Conservation (phyloP, 1,140 invertebrate genomes). For the Drosophila seguyi region DNA sequence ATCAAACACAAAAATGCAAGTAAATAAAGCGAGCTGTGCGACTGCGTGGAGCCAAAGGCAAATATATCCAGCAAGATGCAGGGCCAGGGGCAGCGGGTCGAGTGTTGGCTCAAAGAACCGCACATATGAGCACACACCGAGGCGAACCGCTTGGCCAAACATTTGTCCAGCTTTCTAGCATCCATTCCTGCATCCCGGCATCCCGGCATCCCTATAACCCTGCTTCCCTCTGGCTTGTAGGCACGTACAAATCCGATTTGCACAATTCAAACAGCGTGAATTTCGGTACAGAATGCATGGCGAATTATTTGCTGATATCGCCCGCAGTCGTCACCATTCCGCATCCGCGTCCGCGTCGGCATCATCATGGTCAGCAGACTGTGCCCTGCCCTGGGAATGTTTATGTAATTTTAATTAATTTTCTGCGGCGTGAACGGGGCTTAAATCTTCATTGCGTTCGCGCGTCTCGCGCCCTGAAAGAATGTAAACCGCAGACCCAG, state of each 20-base stretch:
- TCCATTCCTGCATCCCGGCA: conserved; percentile 4
- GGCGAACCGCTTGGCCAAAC: conserved; percentile 72
- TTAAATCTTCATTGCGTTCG: conserved; percentile 47
- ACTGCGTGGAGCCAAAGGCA: conserved; percentile 80
- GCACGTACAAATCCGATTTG: conserved; percentile 81
- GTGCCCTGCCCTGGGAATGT: conserved; percentile 14
- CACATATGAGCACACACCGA: conserved; percentile 51
- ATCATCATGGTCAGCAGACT: conserved; percentile 28
- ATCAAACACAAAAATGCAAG: conserved; percentile 74
- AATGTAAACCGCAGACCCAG: conserved; percentile 29
- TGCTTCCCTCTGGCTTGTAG: conserved; percentile 13
- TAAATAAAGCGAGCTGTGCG: conserved; percentile 64
- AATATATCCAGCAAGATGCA: conserved; percentile 57
- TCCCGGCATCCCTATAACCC: neutral
- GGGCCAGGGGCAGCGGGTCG: conserved; percentile 40
- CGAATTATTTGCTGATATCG: conserved; percentile 69
- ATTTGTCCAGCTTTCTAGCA: conserved; percentile 63
- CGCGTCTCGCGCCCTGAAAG: conserved; percentile 1
- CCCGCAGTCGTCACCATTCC: conserved; percentile 36
- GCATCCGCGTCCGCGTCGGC: neutral
- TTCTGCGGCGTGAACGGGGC: conserved; percentile 58
- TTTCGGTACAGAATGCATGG: conserved; percentile 58
- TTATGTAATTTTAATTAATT: conserved; percentile 80
- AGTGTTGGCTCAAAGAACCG: conserved; percentile 70
- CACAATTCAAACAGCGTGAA: conserved; percentile 77